Percentiles rank a stretch among this genome's conserved stretches.
phyloP scores from a whole-genome alignment of 2,888 invertebrate species.

The Papilio demoleus region DNA sequence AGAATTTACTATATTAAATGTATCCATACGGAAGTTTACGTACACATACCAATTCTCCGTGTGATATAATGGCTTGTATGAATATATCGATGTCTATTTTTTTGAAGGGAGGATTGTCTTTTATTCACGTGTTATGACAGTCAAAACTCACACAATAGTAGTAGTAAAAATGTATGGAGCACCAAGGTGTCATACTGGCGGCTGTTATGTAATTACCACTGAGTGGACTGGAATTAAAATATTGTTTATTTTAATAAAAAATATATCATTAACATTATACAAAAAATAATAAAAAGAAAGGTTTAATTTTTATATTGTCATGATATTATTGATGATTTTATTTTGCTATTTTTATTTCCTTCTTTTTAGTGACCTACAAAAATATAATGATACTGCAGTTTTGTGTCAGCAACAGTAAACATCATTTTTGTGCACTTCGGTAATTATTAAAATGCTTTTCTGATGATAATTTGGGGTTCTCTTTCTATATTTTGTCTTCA shows the following conservation, averaged over 20 bases:
- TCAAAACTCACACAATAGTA: background rate
- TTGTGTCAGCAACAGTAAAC: background rate
- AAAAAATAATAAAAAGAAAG: no score
- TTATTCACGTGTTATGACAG: background rate
- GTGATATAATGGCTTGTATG: background rate
- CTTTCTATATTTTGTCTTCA: background rate
- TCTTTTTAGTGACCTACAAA: conserved; percentile 4
- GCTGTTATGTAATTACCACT: background rate
- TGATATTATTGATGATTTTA: background rate
- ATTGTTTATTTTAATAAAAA: no score
- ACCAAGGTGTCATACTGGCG: background rate
- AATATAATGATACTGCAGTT: background rate
- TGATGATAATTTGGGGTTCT: no score
- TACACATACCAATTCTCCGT: background rate
- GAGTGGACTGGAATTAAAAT: no score
- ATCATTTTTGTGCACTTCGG: background rate
- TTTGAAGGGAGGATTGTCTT: background rate
- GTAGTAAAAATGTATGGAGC: background rate
- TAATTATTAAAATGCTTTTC: background rate
- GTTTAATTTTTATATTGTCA: no score
- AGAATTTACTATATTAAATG: no score
- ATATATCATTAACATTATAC: no score
- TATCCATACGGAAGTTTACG: background rate
- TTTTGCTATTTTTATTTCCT: background rate
- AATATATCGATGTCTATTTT: background rate